Evolutionary conservation across 1,140 invertebrate species (phyloP).

Genomic region (Neodiprion pinetum): DNA sequence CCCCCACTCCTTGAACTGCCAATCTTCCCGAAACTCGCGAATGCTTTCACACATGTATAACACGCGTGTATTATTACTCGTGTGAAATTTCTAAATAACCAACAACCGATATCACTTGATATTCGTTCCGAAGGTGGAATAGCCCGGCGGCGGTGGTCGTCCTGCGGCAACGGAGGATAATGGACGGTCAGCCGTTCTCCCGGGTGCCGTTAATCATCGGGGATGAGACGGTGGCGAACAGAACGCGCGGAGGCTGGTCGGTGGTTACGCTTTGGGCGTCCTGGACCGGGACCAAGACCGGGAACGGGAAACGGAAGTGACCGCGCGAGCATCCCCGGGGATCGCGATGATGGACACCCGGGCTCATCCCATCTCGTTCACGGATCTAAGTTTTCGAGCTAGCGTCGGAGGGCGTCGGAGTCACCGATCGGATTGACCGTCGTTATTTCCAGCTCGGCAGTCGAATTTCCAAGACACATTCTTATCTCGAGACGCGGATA

Average conservation of each 20-base stretch:
- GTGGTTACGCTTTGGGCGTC: conserved; percentile 36
- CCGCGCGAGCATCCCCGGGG: conserved; percentile 41
- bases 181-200: conserved; percentile 44
- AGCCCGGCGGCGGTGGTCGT: neutral
- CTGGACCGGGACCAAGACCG: conserved; percentile 30
- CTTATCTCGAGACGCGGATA: no score
- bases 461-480: no score
- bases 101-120: neutral
- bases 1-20: neutral
- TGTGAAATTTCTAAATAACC: conserved; percentile 2
- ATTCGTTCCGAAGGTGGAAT: neutral
- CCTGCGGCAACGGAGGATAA: conserved; percentile 38
- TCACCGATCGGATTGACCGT: no score
- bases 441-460: no score
- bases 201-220: conserved; percentile 57
- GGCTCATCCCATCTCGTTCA: neutral
- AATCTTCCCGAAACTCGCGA: neutral
- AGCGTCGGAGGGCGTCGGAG: no score
- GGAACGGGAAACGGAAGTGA: conserved; percentile 53
- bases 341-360: conserved; percentile 33
- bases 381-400: neutral
- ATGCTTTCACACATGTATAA: neutral
- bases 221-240: conserved; percentile 36
- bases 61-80: neutral
- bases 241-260: conserved; percentile 38